Evolutionary conservation across 2,797 vertebrate species (phyloP).

Genomic region (Mus minutoides): DNA sequence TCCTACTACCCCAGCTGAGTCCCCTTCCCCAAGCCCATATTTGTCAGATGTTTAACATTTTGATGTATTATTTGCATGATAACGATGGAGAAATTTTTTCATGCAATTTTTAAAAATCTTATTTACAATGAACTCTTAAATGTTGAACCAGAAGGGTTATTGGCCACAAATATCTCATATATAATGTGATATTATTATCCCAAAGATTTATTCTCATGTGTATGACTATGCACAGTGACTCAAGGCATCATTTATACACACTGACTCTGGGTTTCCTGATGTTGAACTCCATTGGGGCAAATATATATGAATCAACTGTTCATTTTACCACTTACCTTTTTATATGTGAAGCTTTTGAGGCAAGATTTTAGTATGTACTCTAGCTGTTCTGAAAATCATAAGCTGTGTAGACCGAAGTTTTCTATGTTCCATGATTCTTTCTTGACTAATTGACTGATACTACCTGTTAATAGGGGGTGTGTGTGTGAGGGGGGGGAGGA

Average conservation of each 20-base stretch:
- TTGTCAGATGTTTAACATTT: neutral
- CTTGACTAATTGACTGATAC: neutral
- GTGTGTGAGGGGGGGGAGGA: neutral
- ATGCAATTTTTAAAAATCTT: neutral
- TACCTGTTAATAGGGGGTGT: neutral
- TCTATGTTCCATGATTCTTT: neutral
- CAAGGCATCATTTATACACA: neutral
- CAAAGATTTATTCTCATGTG: neutral
- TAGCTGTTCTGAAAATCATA: neutral
- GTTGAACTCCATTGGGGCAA: neutral
- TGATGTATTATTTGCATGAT: neutral
- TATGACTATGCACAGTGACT: neutral
- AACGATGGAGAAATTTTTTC: neutral
- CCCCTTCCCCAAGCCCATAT: neutral
- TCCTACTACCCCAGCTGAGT: too few relatives aligned
- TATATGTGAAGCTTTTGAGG: neutral
- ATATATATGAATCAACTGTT: neutral
- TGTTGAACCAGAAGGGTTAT: neutral
- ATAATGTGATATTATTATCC: neutral
- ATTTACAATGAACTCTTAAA: slow-evolving; percentile 14
- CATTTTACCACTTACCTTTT: neutral
- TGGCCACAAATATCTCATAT: neutral
- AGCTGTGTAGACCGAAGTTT: neutral
- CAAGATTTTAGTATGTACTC: neutral
- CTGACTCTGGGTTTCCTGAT: neutral